A percentile compares a stretch with the other conserved stretches of the same genome.
phyloP scores from a whole-genome alignment of 2,113 vertebrate species.

The Alligator mississippiensis region DNA sequence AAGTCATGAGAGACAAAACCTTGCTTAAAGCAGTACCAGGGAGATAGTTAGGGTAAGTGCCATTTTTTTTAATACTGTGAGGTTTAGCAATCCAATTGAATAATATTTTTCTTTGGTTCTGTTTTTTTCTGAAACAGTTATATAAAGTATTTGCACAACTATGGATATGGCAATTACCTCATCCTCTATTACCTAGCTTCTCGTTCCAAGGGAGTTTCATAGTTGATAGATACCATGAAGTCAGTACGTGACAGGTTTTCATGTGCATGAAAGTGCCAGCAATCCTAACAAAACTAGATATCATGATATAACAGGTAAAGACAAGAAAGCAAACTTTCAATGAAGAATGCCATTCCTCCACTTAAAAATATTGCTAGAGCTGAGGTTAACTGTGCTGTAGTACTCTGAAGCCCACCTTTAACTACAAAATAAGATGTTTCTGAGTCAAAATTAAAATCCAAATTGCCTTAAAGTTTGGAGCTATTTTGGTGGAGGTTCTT shows the following conservation, averaged over 20 bases:
- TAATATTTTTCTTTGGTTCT: constrained; percentile 1
- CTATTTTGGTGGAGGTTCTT: background rate
- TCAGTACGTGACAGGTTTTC: background rate
- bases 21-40: background rate
- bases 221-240: background rate
- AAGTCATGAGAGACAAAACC: background rate
- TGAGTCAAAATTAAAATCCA: background rate
- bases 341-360: background rate
- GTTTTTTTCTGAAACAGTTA: background rate
- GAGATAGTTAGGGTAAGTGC: background rate
- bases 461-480: background rate
- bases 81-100: background rate
- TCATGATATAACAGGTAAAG: background rate
- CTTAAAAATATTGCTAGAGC: background rate
- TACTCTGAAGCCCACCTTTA: background rate
- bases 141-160: background rate
- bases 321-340: background rate
- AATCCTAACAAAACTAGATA: background rate
- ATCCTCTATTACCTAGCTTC: background rate
- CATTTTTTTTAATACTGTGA: background rate
- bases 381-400: background rate
- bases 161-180: constrained; percentile 1
- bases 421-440: background rate
- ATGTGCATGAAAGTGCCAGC: background rate
- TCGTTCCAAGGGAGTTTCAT: constrained; percentile 2